phyloP scores from a whole-genome alignment of 2,888 invertebrate genomes.

The Electrophaes corylata region DNA sequence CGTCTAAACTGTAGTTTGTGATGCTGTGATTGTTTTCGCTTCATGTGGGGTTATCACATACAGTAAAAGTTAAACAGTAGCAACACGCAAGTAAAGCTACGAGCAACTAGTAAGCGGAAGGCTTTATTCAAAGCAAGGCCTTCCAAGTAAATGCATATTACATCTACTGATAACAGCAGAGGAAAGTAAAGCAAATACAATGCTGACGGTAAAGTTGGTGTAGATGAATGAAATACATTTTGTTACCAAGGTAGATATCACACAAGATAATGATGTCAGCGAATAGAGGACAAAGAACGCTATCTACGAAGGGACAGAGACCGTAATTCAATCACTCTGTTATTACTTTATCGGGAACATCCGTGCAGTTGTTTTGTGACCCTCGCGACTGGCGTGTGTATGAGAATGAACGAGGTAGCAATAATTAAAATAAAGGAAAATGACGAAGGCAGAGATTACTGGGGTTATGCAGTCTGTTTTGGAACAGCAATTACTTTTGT shows the following conservation, averaged over 20 bases:
- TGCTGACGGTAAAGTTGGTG: too few species aligned
- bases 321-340: slow-evolving; percentile 13
- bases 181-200: too few species aligned
- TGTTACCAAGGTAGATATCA: background rate
- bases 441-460: slow-evolving; percentile 55
- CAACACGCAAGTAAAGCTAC: too few species aligned
- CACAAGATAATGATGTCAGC: slow-evolving; percentile 1
- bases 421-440: slow-evolving; percentile 35
- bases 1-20: too few species aligned
- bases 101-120: too few species aligned
- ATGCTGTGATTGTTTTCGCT: too few species aligned
- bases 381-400: slow-evolving; percentile 23
- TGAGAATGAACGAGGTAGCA: slow-evolving; percentile 44
- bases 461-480: slow-evolving; percentile 87
- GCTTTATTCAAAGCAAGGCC: too few species aligned
- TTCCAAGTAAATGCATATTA: too few species aligned
- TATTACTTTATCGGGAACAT: slow-evolving; percentile 39
- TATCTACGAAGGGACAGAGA: slow-evolving; percentile 19
- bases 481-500: slow-evolving; percentile 87
- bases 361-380: slow-evolving; percentile 32
- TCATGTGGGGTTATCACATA: too few species aligned
- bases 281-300: slow-evolving; percentile 30
- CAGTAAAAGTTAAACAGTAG: too few species aligned
- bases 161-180: too few species aligned
- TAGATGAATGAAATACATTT: too few species aligned